Evolutionary conservation across 2,888 invertebrate species (phyloP), one percentile per base, ranked within the genome.

Genomic region (Ischnus inquisitorius): DNA sequence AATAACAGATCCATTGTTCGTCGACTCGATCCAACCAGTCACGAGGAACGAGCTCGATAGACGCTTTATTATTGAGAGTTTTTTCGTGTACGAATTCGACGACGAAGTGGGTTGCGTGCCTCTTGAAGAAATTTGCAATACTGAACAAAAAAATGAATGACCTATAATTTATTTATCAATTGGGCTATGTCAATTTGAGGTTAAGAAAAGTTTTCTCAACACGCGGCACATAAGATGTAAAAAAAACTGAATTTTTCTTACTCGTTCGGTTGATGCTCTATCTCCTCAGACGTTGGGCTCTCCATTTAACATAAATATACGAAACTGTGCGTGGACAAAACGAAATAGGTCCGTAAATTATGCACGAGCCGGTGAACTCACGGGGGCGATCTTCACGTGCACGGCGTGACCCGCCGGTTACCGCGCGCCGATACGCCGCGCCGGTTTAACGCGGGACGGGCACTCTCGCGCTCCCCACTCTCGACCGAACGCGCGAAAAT

Each of bases 41-140:
- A 28, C 60, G 16, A 16, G 60, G 72, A 10, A 72, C 72, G 28
- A 72, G n/a, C 16, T 62, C 72, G 46, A 72, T 28, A 8, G 43
- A 62, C n/a, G 62, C 46, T 60, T 72, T 72, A 14, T 43, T 14
- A 19, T 28, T 46, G 8, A 2, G 1, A 72, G 10, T 25, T 25
- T 60, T 60, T 16, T 72, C 60, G 28, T 72, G 14, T 12, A 72
- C 6, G 28, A 72, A 72, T n/a, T 72, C 60, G n/a, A 72, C 72
- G 4, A 72, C 72, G 43, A 60, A 43, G 72, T 72, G 72, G 1
- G 60, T 60, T 6, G 12, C 39, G 16, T 19, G 16, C 57, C 19
- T 14, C 41, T 10, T 8, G 22, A 71, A 71, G 6, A 22, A 57
- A 16, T 57, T 54, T 41, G 12, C 19, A 22, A 10, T 25, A 69